phyloP scores from a whole-genome alignment of 2,113 vertebrate species.

The Myrmecophaga tridactyla region DNA sequence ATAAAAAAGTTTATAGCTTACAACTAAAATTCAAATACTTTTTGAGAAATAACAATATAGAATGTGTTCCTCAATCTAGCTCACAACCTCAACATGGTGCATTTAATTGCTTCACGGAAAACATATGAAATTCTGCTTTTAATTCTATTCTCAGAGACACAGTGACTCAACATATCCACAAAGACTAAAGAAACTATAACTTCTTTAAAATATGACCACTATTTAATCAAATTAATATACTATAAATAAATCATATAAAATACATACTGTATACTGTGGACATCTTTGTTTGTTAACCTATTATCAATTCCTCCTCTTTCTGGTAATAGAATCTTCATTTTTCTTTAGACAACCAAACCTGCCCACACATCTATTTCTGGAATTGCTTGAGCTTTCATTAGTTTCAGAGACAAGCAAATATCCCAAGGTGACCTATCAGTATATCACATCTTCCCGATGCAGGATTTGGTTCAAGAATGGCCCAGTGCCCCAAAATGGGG shows the following conservation, averaged over 20 bases:
- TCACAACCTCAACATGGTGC: background rate
- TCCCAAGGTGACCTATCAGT: background rate
- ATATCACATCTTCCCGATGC: background rate
- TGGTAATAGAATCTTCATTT: background rate
- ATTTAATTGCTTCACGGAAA: conserved; percentile 40
- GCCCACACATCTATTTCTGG: background rate
- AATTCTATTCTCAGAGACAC: background rate
- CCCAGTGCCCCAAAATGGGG: background rate
- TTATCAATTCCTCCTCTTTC: background rate
- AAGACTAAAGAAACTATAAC: background rate
- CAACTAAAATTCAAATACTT: conserved; percentile 22
- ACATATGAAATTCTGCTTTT: background rate
- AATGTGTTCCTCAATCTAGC: background rate
- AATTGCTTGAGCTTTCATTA: background rate
- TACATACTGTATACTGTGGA: background rate
- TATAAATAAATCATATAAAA: conserved; percentile 29
- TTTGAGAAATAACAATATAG: background rate
- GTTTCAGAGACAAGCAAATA: background rate
- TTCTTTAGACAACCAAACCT: background rate
- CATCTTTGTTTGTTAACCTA: background rate
- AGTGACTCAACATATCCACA: background rate
- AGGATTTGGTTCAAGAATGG: background rate
- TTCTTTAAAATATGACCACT: background rate
- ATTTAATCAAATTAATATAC: background rate
- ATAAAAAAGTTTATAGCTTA: background rate